Evolutionary conservation across 2,113 vertebrate species (phyloP).

Genomic region (Manacus vitellinus): DNA sequence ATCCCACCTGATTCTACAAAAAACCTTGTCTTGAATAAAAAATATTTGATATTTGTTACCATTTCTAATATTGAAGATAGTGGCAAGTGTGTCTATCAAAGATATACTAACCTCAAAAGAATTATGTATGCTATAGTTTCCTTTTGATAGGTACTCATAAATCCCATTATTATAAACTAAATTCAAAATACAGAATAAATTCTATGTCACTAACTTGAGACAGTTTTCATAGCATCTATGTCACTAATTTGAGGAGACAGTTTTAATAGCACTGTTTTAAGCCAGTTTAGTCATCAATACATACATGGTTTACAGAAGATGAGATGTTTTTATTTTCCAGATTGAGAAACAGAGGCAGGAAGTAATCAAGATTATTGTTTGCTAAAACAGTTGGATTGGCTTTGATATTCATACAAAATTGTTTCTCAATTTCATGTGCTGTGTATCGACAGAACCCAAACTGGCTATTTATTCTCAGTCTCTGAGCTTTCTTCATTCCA

Average conservation of each 20-base stretch:
- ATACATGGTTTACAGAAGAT: not conserved
- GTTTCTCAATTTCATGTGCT: not conserved
- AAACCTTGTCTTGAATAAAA: not conserved
- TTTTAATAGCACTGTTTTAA: not conserved
- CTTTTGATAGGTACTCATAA: not conserved
- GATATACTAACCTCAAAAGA: not conserved
- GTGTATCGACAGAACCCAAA: not conserved
- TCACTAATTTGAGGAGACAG: not conserved
- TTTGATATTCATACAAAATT: not conserved
- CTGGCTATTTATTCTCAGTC: not conserved
- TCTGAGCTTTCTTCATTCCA: not conserved
- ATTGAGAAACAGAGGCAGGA: not conserved
- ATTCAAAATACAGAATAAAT: not conserved
- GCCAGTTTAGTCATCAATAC: not conserved
- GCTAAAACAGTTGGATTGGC: not conserved
- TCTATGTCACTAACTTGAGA: not conserved
- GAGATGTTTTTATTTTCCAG: not conserved
- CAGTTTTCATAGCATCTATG: not conserved
- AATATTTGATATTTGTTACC: not conserved
- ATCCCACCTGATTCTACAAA: not conserved
- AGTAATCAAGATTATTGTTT: not conserved
- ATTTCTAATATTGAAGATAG: not conserved
- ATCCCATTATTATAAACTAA: not conserved
- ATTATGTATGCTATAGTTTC: not conserved
- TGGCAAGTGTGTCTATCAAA: not conserved